These are phyloP conservation scores for Coregonus ussuriensis DNA, from an alignment of 2,797 vertebrate genomes.

Conservation along the genomic window DNA sequence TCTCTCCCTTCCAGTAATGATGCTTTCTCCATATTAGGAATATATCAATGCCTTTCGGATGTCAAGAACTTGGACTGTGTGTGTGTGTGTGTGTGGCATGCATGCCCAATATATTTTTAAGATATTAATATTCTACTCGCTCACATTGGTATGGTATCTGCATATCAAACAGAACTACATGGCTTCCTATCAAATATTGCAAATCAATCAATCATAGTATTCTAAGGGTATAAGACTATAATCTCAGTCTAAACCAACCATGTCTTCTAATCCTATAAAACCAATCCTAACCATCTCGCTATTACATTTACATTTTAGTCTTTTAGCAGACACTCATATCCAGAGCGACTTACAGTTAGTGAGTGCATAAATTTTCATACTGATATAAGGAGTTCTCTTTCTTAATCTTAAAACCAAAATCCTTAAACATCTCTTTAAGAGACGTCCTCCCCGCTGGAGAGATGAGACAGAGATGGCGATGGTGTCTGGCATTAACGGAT, in stretches of 20 bases:
- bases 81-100: no score
- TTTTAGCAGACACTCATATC: no score
- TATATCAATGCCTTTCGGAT: not conserved
- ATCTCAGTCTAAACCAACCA: no score
- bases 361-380: no score
- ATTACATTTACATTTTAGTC: no score
- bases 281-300: no score
- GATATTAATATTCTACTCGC: not conserved
- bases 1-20: not conserved
- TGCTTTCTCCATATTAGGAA: not conserved
- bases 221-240: no score
- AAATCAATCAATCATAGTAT: not conserved
- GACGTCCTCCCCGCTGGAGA: not conserved
- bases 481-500: conserved; percentile 20
- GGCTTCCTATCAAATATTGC: not conserved
- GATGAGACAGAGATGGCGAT: not conserved
- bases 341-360: no score
- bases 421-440: not conserved
- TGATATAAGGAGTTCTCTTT: no score
- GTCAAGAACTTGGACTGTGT: not conserved
- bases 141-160: not conserved
- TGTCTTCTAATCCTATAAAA: no score
- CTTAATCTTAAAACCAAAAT: no score
- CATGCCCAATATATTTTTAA: not conserved
- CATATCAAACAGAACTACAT: not conserved